Percentiles rank a stretch among this genome's conserved stretches.
These are phyloP conservation scores for Corapipo altera DNA, from an alignment of 2,113 vertebrate species.

Conservation along the genomic window DNA sequence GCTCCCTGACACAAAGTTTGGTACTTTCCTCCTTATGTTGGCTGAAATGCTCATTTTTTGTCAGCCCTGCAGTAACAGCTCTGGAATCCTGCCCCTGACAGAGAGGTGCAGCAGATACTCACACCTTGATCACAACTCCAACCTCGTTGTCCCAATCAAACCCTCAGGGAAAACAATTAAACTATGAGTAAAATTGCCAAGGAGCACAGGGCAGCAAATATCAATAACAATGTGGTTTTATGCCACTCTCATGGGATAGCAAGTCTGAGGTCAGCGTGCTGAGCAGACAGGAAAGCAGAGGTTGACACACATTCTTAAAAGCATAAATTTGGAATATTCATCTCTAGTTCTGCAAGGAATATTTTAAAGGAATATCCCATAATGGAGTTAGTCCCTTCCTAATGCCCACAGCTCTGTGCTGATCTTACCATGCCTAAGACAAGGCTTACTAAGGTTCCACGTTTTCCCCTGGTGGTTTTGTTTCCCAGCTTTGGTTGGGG, in stretches of 20 bases:
- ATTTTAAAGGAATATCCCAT: not conserved
- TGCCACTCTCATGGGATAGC: not conserved
- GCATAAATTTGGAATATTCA: not conserved
- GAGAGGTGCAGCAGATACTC: not conserved
- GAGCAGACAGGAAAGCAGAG: not conserved
- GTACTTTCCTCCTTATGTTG: not conserved
- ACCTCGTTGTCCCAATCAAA: not conserved
- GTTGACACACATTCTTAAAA: not conserved
- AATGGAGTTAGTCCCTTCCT: not conserved
- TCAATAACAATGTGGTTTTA: not conserved
- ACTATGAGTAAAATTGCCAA: not conserved
- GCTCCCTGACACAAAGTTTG: not conserved
- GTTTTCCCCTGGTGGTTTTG: not conserved
- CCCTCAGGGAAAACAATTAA: not conserved
- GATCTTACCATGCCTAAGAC: not conserved
- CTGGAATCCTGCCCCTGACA: not conserved
- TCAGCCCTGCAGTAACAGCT: not conserved
- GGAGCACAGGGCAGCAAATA: not conserved
- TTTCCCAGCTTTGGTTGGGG: not conserved
- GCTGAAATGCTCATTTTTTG: not conserved
- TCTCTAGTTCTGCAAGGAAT: not conserved
- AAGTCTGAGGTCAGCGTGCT: not conserved
- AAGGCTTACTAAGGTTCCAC: not conserved
- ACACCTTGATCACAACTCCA: not conserved
- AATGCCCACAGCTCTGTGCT: not conserved